These are phyloP conservation scores for Uloborus plumipes DNA, from an alignment of 2,888 invertebrate species.

Conservation along the genomic window DNA sequence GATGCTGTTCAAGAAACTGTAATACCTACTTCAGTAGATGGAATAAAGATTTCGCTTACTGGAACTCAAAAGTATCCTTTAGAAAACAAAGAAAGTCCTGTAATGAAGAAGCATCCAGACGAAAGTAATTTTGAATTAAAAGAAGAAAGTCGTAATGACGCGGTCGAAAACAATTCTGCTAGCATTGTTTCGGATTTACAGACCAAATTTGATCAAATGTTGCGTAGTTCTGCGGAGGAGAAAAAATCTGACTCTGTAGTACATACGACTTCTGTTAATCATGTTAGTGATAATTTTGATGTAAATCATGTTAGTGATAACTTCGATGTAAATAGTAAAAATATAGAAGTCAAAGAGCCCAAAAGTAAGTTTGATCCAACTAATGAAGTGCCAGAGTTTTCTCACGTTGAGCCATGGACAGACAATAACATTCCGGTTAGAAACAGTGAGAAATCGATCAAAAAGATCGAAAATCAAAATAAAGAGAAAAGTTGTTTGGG, in stretches of 20 bases:
- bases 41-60: conserved; percentile 58
- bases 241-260: conserved; percentile 36
- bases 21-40: conserved; percentile 24
- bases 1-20: background rate
- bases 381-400: conserved; percentile 15
- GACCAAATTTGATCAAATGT: conserved; percentile 29
- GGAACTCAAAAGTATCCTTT: conserved; percentile 55
- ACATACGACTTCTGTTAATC: background rate
- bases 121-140: conserved; percentile 10
- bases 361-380: conserved; percentile 11
- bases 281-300: too few relatives aligned
- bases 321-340: background rate
- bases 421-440: conserved; percentile 21
- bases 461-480: conserved; percentile 7
- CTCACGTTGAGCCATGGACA: conserved; percentile 22
- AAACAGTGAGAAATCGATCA: conserved; percentile 29
- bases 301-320: too few relatives aligned
- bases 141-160: conserved; percentile 19
- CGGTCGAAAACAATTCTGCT: conserved; percentile 41
- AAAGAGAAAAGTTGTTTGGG: conserved; percentile 15
- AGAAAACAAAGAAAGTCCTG: conserved; percentile 12
- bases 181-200: conserved; percentile 42
- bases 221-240: conserved; percentile 42
- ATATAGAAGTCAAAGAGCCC: conserved; percentile 29
- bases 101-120: conserved; percentile 4